phyloP scores from a whole-genome alignment of 2,797 vertebrate genomes.

The Masticophis lateralis region DNA sequence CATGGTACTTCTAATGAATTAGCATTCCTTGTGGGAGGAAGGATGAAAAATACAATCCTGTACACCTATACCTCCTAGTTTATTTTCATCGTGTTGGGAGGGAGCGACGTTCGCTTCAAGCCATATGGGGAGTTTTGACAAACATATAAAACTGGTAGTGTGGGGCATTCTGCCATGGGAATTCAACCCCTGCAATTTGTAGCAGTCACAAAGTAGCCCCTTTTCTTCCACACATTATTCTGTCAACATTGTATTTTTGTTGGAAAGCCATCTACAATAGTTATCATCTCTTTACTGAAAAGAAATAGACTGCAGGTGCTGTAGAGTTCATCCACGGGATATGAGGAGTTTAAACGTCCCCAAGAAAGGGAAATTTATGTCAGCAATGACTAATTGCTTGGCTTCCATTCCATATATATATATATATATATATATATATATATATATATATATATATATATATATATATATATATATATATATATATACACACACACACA shows the following conservation, averaged over 20 bases:
- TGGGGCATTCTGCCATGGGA: constrained; percentile 62
- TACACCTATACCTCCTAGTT: constrained; percentile 38
- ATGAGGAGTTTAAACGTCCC: constrained; percentile 71
- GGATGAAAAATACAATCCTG: constrained; percentile 1
- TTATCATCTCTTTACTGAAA: constrained; percentile 74
- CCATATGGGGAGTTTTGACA: constrained; percentile 66
- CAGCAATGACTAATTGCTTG: constrained; percentile 74
- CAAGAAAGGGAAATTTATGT: constrained; percentile 74
- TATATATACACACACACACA: too few species aligned
- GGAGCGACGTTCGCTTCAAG: constrained; percentile 54
- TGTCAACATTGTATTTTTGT: constrained; percentile 78
- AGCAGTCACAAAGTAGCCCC: constrained; percentile 68
- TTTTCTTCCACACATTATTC: constrained; percentile 72
- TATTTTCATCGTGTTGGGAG: constrained; percentile 35
- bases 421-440: neutral
- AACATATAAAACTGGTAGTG: constrained; percentile 62
- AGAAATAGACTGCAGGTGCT: constrained; percentile 73
- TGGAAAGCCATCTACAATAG: constrained; percentile 72
- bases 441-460: constrained; percentile 35
- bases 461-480: constrained; percentile 38
- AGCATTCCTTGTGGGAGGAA: constrained; percentile 12
- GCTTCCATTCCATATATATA: constrained; percentile 61
- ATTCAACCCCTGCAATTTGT: constrained; percentile 72
- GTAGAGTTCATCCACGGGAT: constrained; percentile 72
- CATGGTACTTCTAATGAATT: constrained; percentile 8